Evolutionary conservation across 2,888 invertebrate genomes (phyloP).

Genomic region (Chamaedrilus cognettii): DNA sequence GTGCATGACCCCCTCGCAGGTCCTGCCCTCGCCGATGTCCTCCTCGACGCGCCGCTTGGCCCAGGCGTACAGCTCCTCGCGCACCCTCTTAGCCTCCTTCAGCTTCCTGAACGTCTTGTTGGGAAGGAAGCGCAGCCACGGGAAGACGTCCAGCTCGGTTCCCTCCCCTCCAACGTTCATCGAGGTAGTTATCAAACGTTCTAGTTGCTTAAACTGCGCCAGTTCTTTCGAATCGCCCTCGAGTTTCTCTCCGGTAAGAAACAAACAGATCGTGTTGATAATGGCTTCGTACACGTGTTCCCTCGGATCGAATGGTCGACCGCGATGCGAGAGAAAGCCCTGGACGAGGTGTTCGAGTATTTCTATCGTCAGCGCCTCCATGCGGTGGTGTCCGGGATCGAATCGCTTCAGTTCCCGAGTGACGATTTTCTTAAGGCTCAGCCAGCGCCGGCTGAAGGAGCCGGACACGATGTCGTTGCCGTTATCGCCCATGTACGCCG

Average conservation of each 20-base stretch:
- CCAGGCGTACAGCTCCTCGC: conserved; percentile 37
- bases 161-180: conserved; percentile 34
- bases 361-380: conserved; percentile 20
- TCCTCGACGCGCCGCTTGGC: conserved; percentile 10
- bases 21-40: conserved; percentile 9
- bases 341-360: conserved; percentile 21
- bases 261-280: conserved; percentile 20
- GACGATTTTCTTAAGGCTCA: conserved; percentile 15
- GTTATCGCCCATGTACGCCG: conserved; percentile 25
- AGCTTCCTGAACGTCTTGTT: conserved; percentile 39
- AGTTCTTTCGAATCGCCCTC: conserved; percentile 6
- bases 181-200: conserved; percentile 18
- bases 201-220: conserved; percentile 16
- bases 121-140: conserved; percentile 41
- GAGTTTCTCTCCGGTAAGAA: conserved; percentile 27
- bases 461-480: conserved; percentile 27
- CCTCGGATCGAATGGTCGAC: conserved; percentile 12
- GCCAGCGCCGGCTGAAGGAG: conserved; percentile 22
- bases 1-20: conserved; percentile 17
- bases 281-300: conserved; percentile 18
- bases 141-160: conserved; percentile 44
- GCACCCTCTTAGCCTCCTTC: conserved; percentile 39
- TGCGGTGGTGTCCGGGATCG: conserved; percentile 18
- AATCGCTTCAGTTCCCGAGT: conserved; percentile 23
- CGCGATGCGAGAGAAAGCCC: neutral